These are phyloP conservation scores for Drosophila malerkotliana DNA, from an alignment of 1,140 invertebrate species.

Conservation along the genomic window DNA sequence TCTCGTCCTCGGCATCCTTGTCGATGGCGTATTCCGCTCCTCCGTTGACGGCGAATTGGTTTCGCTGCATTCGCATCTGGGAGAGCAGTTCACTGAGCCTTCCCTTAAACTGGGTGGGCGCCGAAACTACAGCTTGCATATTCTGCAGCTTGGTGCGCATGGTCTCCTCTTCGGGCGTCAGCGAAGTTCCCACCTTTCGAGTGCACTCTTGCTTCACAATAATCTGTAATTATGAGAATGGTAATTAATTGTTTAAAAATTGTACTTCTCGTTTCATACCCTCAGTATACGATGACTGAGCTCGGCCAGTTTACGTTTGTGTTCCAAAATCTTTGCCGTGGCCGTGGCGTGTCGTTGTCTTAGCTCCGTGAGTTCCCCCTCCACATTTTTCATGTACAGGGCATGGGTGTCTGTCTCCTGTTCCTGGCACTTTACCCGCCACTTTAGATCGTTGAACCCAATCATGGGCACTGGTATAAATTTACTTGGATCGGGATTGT, in stretches of 20 bases:
- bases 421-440: slow-evolving; percentile 92
- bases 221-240: slow-evolving; percentile 85
- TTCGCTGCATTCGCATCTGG: slow-evolving; percentile 91
- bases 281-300: slow-evolving; percentile 91
- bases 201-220: slow-evolving; percentile 94
- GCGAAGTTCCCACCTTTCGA: slow-evolving; percentile 92
- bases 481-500: slow-evolving; percentile 95
- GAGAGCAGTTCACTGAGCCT: slow-evolving; percentile 95
- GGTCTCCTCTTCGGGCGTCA: slow-evolving; percentile 95
- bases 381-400: slow-evolving; percentile 90
- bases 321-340: slow-evolving; percentile 89
- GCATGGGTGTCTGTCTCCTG: slow-evolving; percentile 92
- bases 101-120: slow-evolving; percentile 96
- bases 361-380: slow-evolving; percentile 90
- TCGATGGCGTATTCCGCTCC: slow-evolving; percentile 86
- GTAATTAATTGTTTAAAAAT: neutral
- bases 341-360: slow-evolving; percentile 89
- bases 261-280: slow-evolving; percentile 82
- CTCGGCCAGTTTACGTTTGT: slow-evolving; percentile 90
- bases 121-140: slow-evolving; percentile 93
- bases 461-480: slow-evolving; percentile 97
- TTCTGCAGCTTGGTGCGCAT: slow-evolving; percentile 93
- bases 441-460: slow-evolving; percentile 91
- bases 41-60: slow-evolving; percentile 84
- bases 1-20: slow-evolving; percentile 87